Base-by-base conservation (phyloP, 2,797 vertebrate species). In the Chromis chromis region DNA sequence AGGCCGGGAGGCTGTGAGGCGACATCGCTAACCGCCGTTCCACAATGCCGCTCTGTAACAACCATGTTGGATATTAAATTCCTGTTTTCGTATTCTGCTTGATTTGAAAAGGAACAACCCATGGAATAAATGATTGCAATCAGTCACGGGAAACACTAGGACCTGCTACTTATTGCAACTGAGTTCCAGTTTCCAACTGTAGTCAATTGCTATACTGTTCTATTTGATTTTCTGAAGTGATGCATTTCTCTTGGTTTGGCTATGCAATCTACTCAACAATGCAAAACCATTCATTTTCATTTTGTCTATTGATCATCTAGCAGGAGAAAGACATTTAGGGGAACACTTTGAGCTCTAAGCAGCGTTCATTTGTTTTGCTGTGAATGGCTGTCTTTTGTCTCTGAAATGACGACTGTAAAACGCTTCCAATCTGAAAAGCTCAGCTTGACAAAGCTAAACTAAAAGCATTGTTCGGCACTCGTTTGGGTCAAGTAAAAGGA, bases 281-380 rank as follows among this genome's bases (percentile, higher is more conserved):
- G 27, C 63, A 58, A 48, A 88, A 63, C 75, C 62, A 77, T 86
- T 81, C 66, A 85, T 88, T 89, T 85, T 84, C 71, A 86, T 89
- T 90, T 87, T 72, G 62, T 76, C 56, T 74, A 74, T 90, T 85
- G 80, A 86, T 91, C 84, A 82, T 72, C 57, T 49, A 28, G 71
- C 57, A 70, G 82, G 61, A 49, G 62, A 72, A 54, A 73, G 39
- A 83, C 83, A 79, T 68, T 0, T 6, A 33, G 53, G 33, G 33
- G 33, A 36, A 44, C 58, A 76, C 53, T 81, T 65, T 5, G 22
- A 59, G 65, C 67, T 44, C 40, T 25, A 73, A 79, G 68, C 56
- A 66, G 54, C 64, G 16, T 66, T 68, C 48, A 73, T 87, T 89
- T 86, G 60, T 87, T 91, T 81, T 79, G 54, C 76, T 42, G 31